phyloP scores from a whole-genome alignment of 2,797 vertebrate genomes.

The Pseudomugil tenellus region DNA sequence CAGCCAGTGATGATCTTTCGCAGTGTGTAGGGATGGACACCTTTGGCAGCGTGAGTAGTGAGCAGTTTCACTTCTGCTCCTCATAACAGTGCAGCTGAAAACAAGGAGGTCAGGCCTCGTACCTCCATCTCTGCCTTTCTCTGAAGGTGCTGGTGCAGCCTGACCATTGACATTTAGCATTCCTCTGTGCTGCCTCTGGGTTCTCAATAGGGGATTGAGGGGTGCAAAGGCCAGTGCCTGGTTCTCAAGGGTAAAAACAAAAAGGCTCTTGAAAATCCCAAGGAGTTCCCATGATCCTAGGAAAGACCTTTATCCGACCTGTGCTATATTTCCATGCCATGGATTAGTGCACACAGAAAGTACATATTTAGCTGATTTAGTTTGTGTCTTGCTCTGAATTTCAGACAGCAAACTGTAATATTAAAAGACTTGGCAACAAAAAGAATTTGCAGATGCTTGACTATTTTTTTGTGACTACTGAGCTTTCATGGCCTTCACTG shows the following conservation, averaged over 20 bases:
- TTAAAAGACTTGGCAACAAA: constrained; percentile 73
- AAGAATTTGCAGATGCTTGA: constrained; percentile 38
- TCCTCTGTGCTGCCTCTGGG: constrained; percentile 76
- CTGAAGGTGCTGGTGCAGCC: constrained; percentile 77
- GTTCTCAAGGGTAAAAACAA: constrained; percentile 90
- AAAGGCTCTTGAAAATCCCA: constrained; percentile 91
- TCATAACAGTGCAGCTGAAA: constrained; percentile 42
- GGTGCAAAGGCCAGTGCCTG: constrained; percentile 81
- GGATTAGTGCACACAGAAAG: constrained; percentile 88
- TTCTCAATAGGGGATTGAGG: constrained; percentile 86
- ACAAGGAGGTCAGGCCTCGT: constrained; percentile 66
- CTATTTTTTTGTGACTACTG: constrained; percentile 32
- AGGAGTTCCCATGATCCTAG: constrained; percentile 92
- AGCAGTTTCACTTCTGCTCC: constrained; percentile 68
- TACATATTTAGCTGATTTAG: constrained; percentile 87
- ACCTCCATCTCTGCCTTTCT: constrained; percentile 74
- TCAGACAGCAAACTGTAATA: constrained; percentile 76
- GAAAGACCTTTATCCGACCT: constrained; percentile 88
- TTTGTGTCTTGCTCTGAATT: constrained; percentile 75
- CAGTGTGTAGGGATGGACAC: constrained; percentile 73
- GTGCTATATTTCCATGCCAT: constrained; percentile 88
- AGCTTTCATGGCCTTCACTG: constrained; percentile 44
- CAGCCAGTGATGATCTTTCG: constrained; percentile 55
- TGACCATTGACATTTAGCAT: constrained; percentile 85
- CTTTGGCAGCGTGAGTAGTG: constrained; percentile 79